Base-by-base conservation (phyloP, 1,140 invertebrate species). In the Solenopsis invicta region DNA sequence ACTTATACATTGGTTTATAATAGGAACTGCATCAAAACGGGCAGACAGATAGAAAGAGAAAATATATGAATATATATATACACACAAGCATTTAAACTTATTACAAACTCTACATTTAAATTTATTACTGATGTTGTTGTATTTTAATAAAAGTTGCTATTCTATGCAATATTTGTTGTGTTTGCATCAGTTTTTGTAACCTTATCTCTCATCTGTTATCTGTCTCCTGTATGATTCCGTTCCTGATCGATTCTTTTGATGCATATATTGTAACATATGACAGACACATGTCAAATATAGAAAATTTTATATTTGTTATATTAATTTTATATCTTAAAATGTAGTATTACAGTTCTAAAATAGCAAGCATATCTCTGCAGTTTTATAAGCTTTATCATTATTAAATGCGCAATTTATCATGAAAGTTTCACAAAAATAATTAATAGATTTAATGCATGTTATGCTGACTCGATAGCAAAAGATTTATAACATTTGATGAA, bases 141-240 rank as follows among this genome's bases (percentile, higher is more conserved):
- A 94, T 93, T 91, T 93, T 93, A 95, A 95, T 94, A 95, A 95
- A 95, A 90, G 87, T 94, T 94, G 91, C 91, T 94, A 89, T 94
- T 94, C 93, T 76, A 93, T 93, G 91, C 87, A 92, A 94, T 41
- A 41, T 92, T 91, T 90, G 91, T 93, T 94, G 93, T 95, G 93
- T 95, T 92, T 88, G 87, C 92, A 92, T 95, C 69, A 94, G 94
- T 95, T 21, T 92, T 94, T 94, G 90, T 93, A 91, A 93, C 93
- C 94, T 94, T 91, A 77, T 89, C 66, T 93, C 81, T 85, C 80
- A 87, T 91, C 81, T 74, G 86, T 85, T 91, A 81, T 90, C 81
- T 90, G 90, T 93, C 89, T 93, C 93, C 93, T 88, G 93, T 93
- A 93, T 41, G 41, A 41, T 41, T 41, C 91, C 90, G 93, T 94